These are phyloP conservation scores for Paracentrotus lividus DNA, from an alignment of 53 echinoderm and acorn worm species.

Conservation along the genomic window DNA sequence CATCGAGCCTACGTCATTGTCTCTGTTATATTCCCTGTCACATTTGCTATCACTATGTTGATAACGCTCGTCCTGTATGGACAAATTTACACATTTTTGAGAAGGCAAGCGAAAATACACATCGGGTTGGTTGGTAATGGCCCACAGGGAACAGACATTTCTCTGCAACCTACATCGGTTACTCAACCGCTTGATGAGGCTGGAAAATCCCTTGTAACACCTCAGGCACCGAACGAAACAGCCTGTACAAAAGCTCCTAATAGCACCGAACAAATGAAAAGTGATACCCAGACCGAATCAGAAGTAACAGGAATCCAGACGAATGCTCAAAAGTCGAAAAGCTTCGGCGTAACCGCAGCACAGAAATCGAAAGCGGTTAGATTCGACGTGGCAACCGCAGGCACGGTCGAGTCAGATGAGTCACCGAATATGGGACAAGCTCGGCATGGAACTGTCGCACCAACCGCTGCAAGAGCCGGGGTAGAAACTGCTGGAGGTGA, in stretches of 20 bases:
- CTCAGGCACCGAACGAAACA: neutral
- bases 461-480: neutral
- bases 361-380: neutral
- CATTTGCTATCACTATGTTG: constrained; percentile 25
- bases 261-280: neutral
- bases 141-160: neutral
- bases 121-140: neutral
- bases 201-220: neutral
- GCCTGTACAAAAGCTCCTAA: neutral
- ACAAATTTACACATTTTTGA: constrained; percentile 4
- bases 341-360: neutral
- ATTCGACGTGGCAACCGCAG: too few relatives aligned
- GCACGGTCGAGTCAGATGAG: neutral
- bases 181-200: neutral
- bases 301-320: neutral
- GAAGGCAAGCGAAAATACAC: constrained; percentile 25
- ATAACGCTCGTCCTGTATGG: neutral
- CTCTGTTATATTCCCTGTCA: constrained; percentile 27
- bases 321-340: too few relatives aligned
- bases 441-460: too few relatives aligned
- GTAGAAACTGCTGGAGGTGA: neutral
- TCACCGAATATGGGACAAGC: neutral
- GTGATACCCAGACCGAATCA: neutral
- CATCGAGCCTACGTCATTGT: neutral
- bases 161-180: neutral